Percentiles rank a stretch among this genome's conserved stretches.
Conservation (phyloP, 2,113 vertebrate species). For the Nycticryphes semicollaris region DNA sequence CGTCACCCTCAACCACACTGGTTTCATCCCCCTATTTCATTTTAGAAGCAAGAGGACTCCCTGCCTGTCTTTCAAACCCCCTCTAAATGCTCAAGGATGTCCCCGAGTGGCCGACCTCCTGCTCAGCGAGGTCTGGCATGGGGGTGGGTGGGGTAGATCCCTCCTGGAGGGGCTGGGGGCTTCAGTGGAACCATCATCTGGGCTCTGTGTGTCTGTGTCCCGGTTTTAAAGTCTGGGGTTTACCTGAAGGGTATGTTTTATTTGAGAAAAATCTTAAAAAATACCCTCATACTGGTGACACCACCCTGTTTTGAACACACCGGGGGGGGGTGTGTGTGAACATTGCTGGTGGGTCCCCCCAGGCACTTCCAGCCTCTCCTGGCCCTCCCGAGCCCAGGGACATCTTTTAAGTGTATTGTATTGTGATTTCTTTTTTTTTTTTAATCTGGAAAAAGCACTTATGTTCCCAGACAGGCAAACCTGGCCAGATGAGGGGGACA, state of each 20-base stretch:
- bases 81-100: background rate
- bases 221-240: background rate
- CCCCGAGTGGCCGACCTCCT: rapidly evolving
- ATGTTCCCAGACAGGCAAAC: background rate
- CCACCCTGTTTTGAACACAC: rapidly evolving
- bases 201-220: background rate
- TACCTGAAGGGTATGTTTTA: background rate
- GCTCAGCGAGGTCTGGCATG: background rate
- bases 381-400: background rate
- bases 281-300: background rate
- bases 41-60: background rate
- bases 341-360: background rate
- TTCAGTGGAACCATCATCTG: no score
- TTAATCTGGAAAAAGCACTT: background rate
- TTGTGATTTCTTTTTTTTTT: background rate
- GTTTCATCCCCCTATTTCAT: background rate
- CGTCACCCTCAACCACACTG: background rate
- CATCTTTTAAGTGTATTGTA: background rate
- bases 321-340: background rate
- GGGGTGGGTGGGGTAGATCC: background rate
- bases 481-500: background rate
- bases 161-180: background rate
- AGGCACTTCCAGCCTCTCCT: background rate
- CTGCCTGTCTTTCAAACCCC: background rate
- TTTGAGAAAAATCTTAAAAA: background rate